A percentile compares a stretch with the other conserved stretches of the same genome.
Conservation (phyloP, 1,140 invertebrate species). For the Amphibalanus amphitrite region DNA sequence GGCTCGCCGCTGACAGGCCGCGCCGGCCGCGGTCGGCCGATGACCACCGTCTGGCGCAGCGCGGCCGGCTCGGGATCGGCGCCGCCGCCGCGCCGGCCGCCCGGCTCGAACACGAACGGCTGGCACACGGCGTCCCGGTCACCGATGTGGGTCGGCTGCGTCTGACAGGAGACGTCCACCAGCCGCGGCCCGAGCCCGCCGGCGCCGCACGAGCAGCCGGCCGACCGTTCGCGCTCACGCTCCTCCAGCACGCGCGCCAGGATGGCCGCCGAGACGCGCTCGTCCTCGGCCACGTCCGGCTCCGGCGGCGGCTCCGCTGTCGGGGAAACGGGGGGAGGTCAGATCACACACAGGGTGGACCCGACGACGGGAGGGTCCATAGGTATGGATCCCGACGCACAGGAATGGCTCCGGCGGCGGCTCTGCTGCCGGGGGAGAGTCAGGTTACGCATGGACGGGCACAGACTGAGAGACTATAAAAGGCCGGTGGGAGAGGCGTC, state of each 20-base stretch:
- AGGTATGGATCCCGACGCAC: too few relatives aligned
- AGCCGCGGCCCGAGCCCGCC: not conserved
- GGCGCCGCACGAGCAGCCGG: conserved; percentile 12
- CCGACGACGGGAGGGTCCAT: conserved; percentile 5
- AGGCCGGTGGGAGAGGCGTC: too few relatives aligned
- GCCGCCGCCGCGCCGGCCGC: too few relatives aligned
- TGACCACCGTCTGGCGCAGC: not conserved
- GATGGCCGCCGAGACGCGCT: conserved; percentile 74
- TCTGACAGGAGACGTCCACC: not conserved
- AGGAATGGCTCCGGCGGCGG: too few relatives aligned
- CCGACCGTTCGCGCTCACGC: conserved; percentile 43
- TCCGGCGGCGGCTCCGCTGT: conserved; percentile 11
- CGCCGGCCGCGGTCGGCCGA: not conserved
- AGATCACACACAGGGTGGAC: conserved; percentile 9
- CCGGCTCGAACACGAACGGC: not conserved
- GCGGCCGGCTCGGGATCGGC: not conserved
- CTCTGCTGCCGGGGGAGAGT: too few relatives aligned
- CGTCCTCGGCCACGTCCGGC: conserved; percentile 23
- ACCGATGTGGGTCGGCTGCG: not conserved
- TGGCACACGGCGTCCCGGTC: not conserved
- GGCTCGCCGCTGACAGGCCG: too few relatives aligned
- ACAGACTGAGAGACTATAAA: too few relatives aligned
- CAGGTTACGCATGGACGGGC: too few relatives aligned
- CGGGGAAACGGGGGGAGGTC: not conserved
- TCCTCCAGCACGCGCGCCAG: conserved; percentile 87